Evolutionary conservation across 2,797 vertebrate genomes (phyloP), one percentile per base, ranked within the genome.

Genomic region (Sardinella longiceps): DNA sequence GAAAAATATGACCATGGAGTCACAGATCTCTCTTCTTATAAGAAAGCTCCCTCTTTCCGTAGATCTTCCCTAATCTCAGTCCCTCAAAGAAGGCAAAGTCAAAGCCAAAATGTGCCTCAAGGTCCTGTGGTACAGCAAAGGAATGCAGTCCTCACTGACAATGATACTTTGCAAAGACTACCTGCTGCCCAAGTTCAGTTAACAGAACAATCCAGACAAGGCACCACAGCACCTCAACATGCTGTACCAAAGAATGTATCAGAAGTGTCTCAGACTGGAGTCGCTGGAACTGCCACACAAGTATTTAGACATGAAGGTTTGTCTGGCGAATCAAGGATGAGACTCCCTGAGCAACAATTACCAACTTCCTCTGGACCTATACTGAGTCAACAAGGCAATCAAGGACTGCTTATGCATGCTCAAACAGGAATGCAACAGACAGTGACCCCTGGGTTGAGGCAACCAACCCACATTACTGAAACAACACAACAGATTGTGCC

Each of bases 21-120:
- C 45, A 92, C 80, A 0, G 92, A 95, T 91, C 91, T 93, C 74
- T 93, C 94, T 39, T 83, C 83, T 86, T 51, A 66, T 37, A 33
- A n/a, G 0, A 80, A 81, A 74, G 81, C 82, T 70, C 46, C n/a
- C 15, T 43, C 37, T 43, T 77, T 43, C 33, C 70, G 70, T 77
- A 77, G 70, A 77, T 39, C 70, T 37, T 77, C 70, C 20, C 7
- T 43, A 2, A 39, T 23, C 10, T 43, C 70, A 77, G 70, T 77
- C 20, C 20, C 20, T 43, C 70, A 77, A 43, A 77, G 37, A 39
- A 43, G 70, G 7, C 70, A 77, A 39, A 77, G 33, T 77, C 33
- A 39, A 23, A 60, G 56, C n/a, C 56, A 25, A 60, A 60, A 25
- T 25, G n/a, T 25, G 56, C 70, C 70, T 70, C 28, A 33, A 12